Evolutionary conservation across 2,888 invertebrate species (phyloP), one percentile per base, ranked within the genome.

Genomic region (Crioceris asparagi): DNA sequence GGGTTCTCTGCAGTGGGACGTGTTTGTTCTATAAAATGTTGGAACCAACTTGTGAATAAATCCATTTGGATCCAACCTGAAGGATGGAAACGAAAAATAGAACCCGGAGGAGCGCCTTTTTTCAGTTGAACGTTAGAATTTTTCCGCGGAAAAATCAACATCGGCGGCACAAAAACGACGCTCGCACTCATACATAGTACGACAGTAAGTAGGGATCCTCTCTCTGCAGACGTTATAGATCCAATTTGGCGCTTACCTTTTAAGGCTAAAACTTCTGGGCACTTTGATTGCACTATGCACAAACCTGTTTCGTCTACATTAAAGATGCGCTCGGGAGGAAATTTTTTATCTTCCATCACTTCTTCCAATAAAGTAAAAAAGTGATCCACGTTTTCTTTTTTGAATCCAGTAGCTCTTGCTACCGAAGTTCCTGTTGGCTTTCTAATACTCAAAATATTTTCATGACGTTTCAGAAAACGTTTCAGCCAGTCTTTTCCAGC

Each of bases 61-160:
- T 54, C 36, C 16, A 43, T 32, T 38, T 59, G 56, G n/a, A 61
- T 51, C 57, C 58, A 61, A 15, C 46, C 30, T 55, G 33, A 25
- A 17, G 41, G 38, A 40, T 41, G 44, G 11, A 39, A 27, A n/a
- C 34, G 56, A 54, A 32, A 39, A 5, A 40, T 48, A 15, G 53
- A 36, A 27, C 52, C 54, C 17, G 52, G 46, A 31, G 56, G 59
- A 12, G 54, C 55, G 12, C 50, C 53, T 35, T 56, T 47, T 33
- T 55, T 42, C n/a, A 60, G 38, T 17, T 55, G 48, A 1, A 40
- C 41, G 19, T 56, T 57, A 48, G 54, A 51, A 25, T 55, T 52
- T 39, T 57, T 54, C 4, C 58, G 49, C 3, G 26, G 26, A 44
- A 58, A 62, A 35, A 62, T 54, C 11, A 61, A 41, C n/a, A 54